These are phyloP conservation scores for Lamproptera curius DNA, from an alignment of 2,888 invertebrate species.

Conservation along the genomic window DNA sequence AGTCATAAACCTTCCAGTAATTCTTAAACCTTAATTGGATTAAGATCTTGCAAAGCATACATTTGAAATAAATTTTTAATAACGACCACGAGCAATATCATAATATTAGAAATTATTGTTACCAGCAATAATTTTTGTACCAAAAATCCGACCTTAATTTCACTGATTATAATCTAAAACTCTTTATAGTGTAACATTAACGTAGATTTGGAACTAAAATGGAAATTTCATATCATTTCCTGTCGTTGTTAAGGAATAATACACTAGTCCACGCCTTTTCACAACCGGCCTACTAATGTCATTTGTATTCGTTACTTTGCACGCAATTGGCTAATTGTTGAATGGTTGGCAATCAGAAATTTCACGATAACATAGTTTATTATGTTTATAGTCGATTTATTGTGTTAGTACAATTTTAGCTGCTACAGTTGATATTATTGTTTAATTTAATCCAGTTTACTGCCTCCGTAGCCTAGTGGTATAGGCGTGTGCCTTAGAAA, in stretches of 20 bases:
- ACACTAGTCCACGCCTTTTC: slow-evolving; percentile 6
- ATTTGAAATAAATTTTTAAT: too few species aligned
- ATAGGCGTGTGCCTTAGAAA: too few species aligned
- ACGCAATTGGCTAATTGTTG: slow-evolving; percentile 7
- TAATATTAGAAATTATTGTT: too few species aligned
- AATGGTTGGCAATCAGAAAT: not conserved
- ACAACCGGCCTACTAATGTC: slow-evolving; percentile 1
- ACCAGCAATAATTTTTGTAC: too few species aligned
- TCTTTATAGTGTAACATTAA: slow-evolving; percentile 25
- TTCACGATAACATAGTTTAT: not conserved
- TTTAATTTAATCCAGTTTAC: too few species aligned
- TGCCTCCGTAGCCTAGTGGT: too few species aligned
- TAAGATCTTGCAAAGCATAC: too few species aligned
- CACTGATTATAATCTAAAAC: slow-evolving; percentile 12
- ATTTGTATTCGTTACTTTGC: slow-evolving; percentile 3
- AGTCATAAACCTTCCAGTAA: too few species aligned
- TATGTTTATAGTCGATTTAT: not conserved
- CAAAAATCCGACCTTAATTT: not conserved
- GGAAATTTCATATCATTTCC: slow-evolving; percentile 64
- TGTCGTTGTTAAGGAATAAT: slow-evolving; percentile 24
- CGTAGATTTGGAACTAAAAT: slow-evolving; percentile 45
- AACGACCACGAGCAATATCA: too few species aligned
- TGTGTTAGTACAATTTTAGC: too few species aligned
- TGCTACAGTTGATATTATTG: too few species aligned
- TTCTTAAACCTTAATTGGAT: too few species aligned